These are phyloP conservation scores for Sylvia borin DNA, from an alignment of 2,797 vertebrate species.

Conservation along the genomic window DNA sequence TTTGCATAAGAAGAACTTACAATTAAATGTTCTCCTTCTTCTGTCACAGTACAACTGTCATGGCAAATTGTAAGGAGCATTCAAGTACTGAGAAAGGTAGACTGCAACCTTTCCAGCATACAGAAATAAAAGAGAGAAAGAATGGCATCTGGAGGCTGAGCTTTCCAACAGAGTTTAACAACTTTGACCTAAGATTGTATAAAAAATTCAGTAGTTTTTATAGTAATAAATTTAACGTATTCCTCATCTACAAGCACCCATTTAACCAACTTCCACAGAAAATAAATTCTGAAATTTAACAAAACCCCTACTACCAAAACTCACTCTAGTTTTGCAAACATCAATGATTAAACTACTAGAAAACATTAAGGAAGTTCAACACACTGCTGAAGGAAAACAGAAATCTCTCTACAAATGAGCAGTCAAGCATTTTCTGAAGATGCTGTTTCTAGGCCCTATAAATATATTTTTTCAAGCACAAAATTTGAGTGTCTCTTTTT, in stretches of 20 bases:
- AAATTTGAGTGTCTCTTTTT: neutral
- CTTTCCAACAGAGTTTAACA: neutral
- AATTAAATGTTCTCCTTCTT: neutral
- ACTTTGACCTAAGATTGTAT: neutral
- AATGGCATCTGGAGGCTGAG: neutral
- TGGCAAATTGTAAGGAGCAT: neutral
- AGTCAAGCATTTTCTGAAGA: neutral
- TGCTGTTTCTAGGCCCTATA: neutral
- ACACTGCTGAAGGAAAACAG: neutral
- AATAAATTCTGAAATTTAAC: neutral
- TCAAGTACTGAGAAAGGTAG: neutral
- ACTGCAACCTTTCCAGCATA: neutral
- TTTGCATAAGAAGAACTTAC: neutral
- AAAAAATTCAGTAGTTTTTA: neutral
- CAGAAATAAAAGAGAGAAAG: neutral
- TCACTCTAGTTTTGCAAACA: neutral
- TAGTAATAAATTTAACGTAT: neutral
- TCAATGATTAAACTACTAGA: neutral
- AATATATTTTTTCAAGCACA: neutral
- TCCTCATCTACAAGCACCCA: neutral
- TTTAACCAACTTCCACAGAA: neutral
- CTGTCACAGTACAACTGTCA: neutral
- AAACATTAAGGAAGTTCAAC: neutral
- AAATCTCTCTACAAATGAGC: neutral
- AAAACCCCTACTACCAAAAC: neutral